phyloP scores from a whole-genome alignment of 92 coral and sea anemone genomes.

The Porites lobata region DNA sequence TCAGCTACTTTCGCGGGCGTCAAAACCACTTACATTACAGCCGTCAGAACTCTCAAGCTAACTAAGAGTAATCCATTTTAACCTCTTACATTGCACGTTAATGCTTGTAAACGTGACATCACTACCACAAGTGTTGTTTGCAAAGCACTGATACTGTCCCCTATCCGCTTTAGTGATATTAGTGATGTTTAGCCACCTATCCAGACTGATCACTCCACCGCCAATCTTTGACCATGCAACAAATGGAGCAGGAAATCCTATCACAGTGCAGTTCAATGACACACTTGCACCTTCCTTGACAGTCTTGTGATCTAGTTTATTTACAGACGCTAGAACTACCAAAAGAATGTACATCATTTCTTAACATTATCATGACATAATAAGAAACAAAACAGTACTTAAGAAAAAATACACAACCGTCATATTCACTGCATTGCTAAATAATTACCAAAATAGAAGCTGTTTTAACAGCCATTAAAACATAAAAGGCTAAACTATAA shows the following conservation, averaged over 20 bases:
- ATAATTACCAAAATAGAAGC: too few species aligned
- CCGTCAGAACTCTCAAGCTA: too few species aligned
- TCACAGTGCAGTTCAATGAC: neutral
- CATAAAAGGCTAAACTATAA: too few species aligned
- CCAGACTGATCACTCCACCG: accelerated
- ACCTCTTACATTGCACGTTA: neutral
- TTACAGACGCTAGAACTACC: neutral
- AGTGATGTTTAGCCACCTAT: neutral
- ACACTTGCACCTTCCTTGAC: neutral
- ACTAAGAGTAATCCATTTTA: neutral
- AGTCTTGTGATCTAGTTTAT: neutral
- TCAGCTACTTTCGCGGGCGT: too few species aligned
- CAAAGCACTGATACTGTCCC: neutral
- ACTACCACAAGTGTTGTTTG: neutral
- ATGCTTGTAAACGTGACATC: neutral
- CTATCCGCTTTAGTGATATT: neutral
- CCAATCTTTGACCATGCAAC: neutral
- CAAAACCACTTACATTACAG: too few species aligned
- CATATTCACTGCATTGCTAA: too few species aligned
- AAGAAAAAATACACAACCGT: too few species aligned
- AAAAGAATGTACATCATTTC: neutral
- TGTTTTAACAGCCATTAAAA: too few species aligned
- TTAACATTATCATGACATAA: too few species aligned
- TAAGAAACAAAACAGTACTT: neutral
- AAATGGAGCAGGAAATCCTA: neutral